Evolutionary conservation across 2,888 invertebrate species (phyloP), one percentile per base, ranked within the genome.

Genomic region (Netelia virgata): DNA sequence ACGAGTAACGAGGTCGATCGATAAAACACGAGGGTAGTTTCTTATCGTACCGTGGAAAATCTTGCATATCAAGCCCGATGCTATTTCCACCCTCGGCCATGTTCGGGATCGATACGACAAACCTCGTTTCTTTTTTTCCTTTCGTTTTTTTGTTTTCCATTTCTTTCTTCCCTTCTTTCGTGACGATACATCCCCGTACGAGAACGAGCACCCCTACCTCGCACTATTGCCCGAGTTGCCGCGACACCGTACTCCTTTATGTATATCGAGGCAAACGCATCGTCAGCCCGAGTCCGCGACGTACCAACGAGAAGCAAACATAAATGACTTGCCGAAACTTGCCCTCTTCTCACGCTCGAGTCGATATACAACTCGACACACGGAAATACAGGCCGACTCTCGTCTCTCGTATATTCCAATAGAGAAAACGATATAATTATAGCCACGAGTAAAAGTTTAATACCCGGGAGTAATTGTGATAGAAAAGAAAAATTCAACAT

Each of bases 1-100:
- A 20, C 23, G 64, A 74, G 55, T 43, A 78, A 70, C 83, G 83
- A 78, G 78, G 74, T 78, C 50, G 83, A 77, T 83, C 83, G 83
- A 83, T 83, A 36, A 14, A 20, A 50, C 20, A 10, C 11, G 20
- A 5, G 57, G 55, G 14, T 53, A 53, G 23, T 79, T 66, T 73
- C 74, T 78, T 83, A 78, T 78, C 70, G 69, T 74, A 83, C 63
- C 63, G 43, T 28, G 78, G 74, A 69, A 74, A 74, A 78, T 74
- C 63, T 73, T 74, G 73, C 78, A 69, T 83, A 69, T 47, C n/a
- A 18, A 57, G 74, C 57, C 55, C 78, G 74, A 78, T 74, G 74
- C 83, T 74, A 83, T 78, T 69, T 78, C 36, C 63, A 74, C 74
- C 61, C 63, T 57, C 43, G 47, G 20, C 63, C 20, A 66, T 20